Base-by-base conservation (phyloP, 2,113 vertebrate species). In the Antechinus flavipes region DNA sequence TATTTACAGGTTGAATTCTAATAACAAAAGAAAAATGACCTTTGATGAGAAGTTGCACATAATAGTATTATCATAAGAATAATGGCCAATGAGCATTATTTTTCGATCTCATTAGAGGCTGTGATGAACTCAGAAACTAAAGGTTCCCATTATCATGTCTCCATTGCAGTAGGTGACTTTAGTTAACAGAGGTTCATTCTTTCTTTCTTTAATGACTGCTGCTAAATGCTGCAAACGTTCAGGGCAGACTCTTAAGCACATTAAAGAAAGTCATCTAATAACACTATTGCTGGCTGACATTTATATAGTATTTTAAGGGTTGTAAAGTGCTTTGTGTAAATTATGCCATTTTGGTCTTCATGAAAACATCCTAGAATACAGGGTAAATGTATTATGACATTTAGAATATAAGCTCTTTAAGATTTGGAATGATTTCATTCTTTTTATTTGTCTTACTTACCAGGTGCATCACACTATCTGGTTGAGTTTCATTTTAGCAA, bases 51-150 rank as follows among this genome's bases (percentile, higher is more conserved):
- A 91, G 46, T 84, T 84, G 68, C 91, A 93, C 30, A 95, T 49
- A 94, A 93, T 95, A 91, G 61, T 52, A 95, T 95, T 22, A 11
- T 24, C 89, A 93, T 95, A 97, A 90, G 76, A 94, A 94, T 68
- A 93, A 97, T 91, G 93, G 90, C 55, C 97, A 96, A 97, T 97
- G 93, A 98, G 52, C 96, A 96, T 47, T 97, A 97, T 53, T 97
- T 97, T 96, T 94, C 53, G 95, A 93, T 27, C 53, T 76, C 97
- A 93, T 97, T 95, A 96, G 92, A 94, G 91, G 89, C 23, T 61
- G 91, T 54, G 92, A 89, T n/a, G 92, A 95, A 61, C 94, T 94
- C 91, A 94, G 46, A 53, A 94, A 91, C 96, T 91, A 91, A 96
- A 94, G 68, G 90, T 49, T 96, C 58, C 56, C 61, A 89, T 94